These are phyloP conservation scores for Tetranychus cinnabarinus DNA, from an alignment of 1,140 invertebrate genomes.

Conservation along the genomic window DNA sequence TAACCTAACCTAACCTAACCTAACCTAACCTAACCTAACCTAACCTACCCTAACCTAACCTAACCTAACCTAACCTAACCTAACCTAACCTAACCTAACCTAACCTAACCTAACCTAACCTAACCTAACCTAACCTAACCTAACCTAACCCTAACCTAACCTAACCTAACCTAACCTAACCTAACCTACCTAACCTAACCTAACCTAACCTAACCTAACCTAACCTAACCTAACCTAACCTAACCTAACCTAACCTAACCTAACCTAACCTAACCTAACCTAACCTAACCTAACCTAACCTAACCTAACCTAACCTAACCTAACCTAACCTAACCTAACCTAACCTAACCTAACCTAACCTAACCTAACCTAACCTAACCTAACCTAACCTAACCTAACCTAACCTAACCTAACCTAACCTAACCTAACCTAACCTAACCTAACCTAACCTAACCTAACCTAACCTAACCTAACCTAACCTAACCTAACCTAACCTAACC, in stretches of 20 bases:
- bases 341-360: constrained; percentile 18
- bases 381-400: constrained; percentile 15
- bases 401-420: constrained; percentile 11
- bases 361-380: constrained; percentile 17
- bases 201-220: constrained; percentile 9
- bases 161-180: neutral
- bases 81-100: no score
- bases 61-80: no score
- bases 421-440: neutral
- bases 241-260: no score
- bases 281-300: constrained; percentile 9
- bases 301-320: constrained; percentile 11
- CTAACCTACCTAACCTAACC: constrained; percentile 9
- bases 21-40: no score
- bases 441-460: neutral
- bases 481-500: no score
- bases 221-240: no score
- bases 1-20: no score
- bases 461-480: no score
- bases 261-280: no score
- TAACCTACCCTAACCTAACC: no score
- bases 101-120: no score
- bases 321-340: constrained; percentile 12
- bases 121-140: constrained; percentile 14
- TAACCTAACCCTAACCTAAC: constrained; percentile 15